Evolutionary conservation across 1,140 invertebrate species (phyloP).

Genomic region (Eciton burchellii): DNA sequence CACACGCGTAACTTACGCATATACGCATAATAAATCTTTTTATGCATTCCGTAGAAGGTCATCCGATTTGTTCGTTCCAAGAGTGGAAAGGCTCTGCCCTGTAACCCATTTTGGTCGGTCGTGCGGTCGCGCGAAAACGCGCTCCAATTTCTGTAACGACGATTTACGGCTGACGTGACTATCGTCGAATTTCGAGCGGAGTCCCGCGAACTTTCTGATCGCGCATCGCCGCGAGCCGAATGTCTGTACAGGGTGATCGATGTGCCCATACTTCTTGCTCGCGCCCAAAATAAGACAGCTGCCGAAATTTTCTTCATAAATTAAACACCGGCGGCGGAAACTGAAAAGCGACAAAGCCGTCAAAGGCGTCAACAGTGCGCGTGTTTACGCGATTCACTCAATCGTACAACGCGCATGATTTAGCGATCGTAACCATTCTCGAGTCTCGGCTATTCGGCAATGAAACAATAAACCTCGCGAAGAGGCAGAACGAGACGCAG

Average conservation of each 20-base stretch:
- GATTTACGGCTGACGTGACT: slow-evolving; percentile 61
- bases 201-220: slow-evolving; percentile 53
- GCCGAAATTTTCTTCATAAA: slow-evolving; percentile 55
- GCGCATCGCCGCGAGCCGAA: slow-evolving; percentile 20
- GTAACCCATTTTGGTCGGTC: slow-evolving; percentile 49
- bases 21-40: slow-evolving; percentile 17
- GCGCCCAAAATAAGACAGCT: slow-evolving; percentile 38
- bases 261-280: slow-evolving; percentile 37
- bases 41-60: not conserved
- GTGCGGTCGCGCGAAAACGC: slow-evolving; percentile 47
- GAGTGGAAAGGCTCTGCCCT: not conserved
- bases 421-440: not conserved
- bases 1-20: not conserved
- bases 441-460: not conserved
- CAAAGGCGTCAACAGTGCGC: not conserved
- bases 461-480: slow-evolving; percentile 17
- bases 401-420: not conserved
- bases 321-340: slow-evolving; percentile 5
- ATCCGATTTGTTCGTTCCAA: slow-evolving; percentile 16
- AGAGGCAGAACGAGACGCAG: not conserved
- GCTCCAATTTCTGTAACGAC: slow-evolving; percentile 62
- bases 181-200: slow-evolving; percentile 57
- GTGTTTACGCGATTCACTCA: not conserved
- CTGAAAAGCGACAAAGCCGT: not conserved
- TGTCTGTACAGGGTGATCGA: slow-evolving; percentile 29